Evolutionary conservation across 2,113 vertebrate genomes (phyloP), one percentile per base, ranked within the genome.

Genomic region (Prolemur simus): DNA sequence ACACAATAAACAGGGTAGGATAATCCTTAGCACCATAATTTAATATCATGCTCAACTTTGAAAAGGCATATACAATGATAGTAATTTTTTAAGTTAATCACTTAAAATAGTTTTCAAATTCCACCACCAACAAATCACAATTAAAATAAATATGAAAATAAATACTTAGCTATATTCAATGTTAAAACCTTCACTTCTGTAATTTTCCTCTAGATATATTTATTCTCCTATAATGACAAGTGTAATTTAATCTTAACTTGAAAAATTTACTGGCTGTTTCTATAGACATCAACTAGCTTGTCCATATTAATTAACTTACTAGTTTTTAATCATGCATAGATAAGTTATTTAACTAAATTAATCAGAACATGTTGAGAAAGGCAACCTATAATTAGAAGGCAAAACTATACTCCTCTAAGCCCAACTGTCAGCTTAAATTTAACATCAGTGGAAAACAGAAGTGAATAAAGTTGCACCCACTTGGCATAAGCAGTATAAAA

Each of bases 201-300:
- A 90, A 56, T 74, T 80, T 96, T 84, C 52, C 73, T 68, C 54
- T n/a, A 32, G 42, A 66, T 84, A 45, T 52, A 63, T 87, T 92
- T 92, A 86, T 82, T 93, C 5, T 68, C 27, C 9, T 94, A 25
- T 52, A 81, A 60, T 49, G 91, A 88, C 45, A 94, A 68, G 27
- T 92, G 23, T 84, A 32, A 95, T 91, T 95, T 92, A 87, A 92
- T 54, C 52, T 89, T 87, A 90, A 91, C 39, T 52, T 92, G 52
- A 63, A 96, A 95, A 92, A 52, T n/a, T 91, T 95, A 96, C 77
- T 97, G 86, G 17, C 68, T 90, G 4, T 94, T 97, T 92, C 45
- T 85, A 39, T 8, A 91, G 56, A 64, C 56, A 86, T 90, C 56
- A 88, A 47, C 25, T 25, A 58, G 82, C 29, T 96, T 93, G 49